Percentiles rank a stretch among this genome's conserved stretches.
phyloP scores from a whole-genome alignment of 1,140 invertebrate genomes.

The Forficula auricularia region DNA sequence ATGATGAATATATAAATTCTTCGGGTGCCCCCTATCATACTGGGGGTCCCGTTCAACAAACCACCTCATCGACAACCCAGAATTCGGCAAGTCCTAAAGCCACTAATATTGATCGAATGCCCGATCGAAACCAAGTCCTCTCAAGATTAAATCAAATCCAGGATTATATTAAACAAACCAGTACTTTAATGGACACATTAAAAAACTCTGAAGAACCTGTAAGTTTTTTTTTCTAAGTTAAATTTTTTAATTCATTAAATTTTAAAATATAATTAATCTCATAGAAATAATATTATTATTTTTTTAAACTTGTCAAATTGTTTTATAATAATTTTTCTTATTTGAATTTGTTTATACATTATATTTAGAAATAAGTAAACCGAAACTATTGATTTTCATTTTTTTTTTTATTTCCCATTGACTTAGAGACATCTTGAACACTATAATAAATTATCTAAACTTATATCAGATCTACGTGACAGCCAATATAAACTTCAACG shows the following conservation, averaged over 20 bases:
- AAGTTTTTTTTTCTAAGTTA: constrained; percentile 14
- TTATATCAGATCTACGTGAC: constrained; percentile 28
- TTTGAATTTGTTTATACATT: not conserved
- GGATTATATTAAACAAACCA: constrained; percentile 40
- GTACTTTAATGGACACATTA: constrained; percentile 39
- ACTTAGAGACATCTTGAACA: constrained; percentile 4
- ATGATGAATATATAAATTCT: constrained; percentile 18
- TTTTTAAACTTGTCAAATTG: too few species aligned
- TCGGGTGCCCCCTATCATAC: constrained; percentile 19
- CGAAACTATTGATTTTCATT: not conserved
- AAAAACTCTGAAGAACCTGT: constrained; percentile 40
- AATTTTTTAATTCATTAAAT: not conserved
- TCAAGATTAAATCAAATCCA: constrained; percentile 38
- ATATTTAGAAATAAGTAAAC: not conserved
- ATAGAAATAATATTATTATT: too few species aligned
- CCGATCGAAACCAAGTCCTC: constrained; percentile 35
- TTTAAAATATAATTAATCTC: too few species aligned
- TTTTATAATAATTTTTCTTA: not conserved
- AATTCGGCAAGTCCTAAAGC: constrained; percentile 17
- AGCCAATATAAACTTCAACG: constrained; percentile 25
- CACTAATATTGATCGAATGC: constrained; percentile 24
- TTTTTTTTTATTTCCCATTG: constrained; percentile 1
- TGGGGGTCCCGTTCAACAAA: constrained; percentile 21
- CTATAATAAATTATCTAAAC: constrained; percentile 12
- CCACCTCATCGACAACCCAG: constrained; percentile 18